Evolutionary conservation across 2,113 vertebrate species (phyloP), one percentile per base, ranked within the genome.

Genomic region (Calyptommatus sinebrachiatus): DNA sequence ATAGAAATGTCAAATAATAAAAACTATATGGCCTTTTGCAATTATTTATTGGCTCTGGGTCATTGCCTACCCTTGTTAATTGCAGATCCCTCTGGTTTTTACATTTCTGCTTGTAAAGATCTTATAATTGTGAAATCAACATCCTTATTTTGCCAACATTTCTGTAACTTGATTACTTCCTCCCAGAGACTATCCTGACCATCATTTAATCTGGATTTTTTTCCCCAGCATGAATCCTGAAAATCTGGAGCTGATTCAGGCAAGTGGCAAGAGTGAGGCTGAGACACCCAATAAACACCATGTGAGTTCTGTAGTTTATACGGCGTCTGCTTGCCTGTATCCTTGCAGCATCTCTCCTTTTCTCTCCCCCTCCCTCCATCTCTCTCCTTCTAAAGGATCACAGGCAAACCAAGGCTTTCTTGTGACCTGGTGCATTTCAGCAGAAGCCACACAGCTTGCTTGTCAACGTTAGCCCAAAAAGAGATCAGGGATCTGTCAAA

Each of bases 251-350:
- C 35, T 2, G 83, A 7, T 31, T 87, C 90, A 89, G 73, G 45
- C 0, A 5, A 61, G 63, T 63, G 46, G 80, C 87, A 86, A 70
- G 67, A 83, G 7, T 80, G 81, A 77, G 71, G 50, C 71, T 72
- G 66, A 45, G 83, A 73, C 83, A 80, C 87, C 73, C 73, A 79
- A 86, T 83, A 78, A 91, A 84, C 76, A 88, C 80, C 91, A 67
- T 28, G 85, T 83, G 79, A 83, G 86, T 87, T 85, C 90, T 90
- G 88, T 85, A 85, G 85, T 91, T 81, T 67, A 71, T 80, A 88
- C 87, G 87, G 78, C 71, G 20, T 76, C 87, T 89, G 87, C 31
- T 87, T 91, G 53, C 79, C 76, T 77, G 81, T 87, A 83, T 69
- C 85, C 83, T 84, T 78, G 78, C 41, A 35, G 83, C 81, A 78